phyloP scores from a whole-genome alignment of 1,140 invertebrate genomes.

The Coenobita brevimanus region DNA sequence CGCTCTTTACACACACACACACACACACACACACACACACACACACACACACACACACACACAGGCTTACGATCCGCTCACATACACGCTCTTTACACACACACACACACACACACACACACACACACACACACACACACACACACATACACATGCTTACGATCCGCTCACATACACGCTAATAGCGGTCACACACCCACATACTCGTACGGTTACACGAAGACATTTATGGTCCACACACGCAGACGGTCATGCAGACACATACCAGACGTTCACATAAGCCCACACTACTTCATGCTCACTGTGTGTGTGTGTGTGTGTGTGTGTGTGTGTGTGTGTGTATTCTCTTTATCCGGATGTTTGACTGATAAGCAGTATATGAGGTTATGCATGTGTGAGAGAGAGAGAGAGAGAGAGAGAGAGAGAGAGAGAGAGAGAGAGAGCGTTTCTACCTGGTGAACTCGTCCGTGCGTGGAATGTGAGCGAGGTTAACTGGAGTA shows the following conservation, averaged over 20 bases:
- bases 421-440: no score
- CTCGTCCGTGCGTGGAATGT: no score
- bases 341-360: neutral
- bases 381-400: no score
- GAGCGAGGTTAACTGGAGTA: no score
- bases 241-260: neutral
- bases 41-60: constrained; percentile 19
- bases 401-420: no score
- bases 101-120: constrained; percentile 19
- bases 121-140: constrained; percentile 7
- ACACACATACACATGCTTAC: constrained; percentile 10
- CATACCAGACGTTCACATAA: neutral
- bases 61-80: neutral
- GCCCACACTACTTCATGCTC: neutral
- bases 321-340: neutral
- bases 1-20: neutral
- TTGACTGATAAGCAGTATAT: no score
- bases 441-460: no score
- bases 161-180: neutral
- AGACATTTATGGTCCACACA: no score
- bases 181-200: neutral
- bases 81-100: constrained; percentile 19
- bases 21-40: constrained; percentile 3
- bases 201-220: no score
- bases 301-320: neutral